Base-by-base conservation (phyloP, 2,113 vertebrate genomes). In the Boulengeromyrus knoepffleri region DNA sequence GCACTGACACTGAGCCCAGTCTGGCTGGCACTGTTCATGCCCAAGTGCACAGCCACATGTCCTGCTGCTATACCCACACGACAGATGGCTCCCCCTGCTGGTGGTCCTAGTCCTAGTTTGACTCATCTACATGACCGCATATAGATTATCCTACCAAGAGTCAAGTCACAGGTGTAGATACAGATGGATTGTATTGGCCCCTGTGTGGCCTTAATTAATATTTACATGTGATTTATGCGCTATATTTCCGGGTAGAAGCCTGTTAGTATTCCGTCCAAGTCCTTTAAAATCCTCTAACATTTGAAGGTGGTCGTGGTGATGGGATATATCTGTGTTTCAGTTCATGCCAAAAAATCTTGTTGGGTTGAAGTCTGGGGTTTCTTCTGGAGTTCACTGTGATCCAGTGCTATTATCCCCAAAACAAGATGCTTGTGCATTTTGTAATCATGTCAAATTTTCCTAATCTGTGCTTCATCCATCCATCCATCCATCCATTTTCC, bases 81-180 rank as follows among this genome's bases (percentile, higher is more conserved):
- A 47, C 83, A 85, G 83, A 85, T 85, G 83, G 83, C 45, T 45
- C 83, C 83, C 83, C 83, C 83, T 85, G 83, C 83, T 85, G 83
- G 83, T 46, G 42, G 83, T 84, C 45, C 17, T 84, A 42, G 12
- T 36, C 70, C 70, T 77, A 39, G 70, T 77, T 84, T 46, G 80
- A 10, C 80, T 46, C 80, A 45, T 45, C 45, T 47, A 24, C n/a
- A 45, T 84, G 39, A 84, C 17, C 21, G 45, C 19, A 24, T 85
- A 46, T 36, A 80, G 15, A 47, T 19, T 45, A 46, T 47, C 83
- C 83, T 24, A n/a, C 42, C 21, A 85, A 24, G 80, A 46, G 19
- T 84, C 70, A 77, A 77, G 17, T 80, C 36, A 17, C 36, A 85
- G 83, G 83, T 49, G 83, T 21, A 19, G 46, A 10, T 47, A 13